Conservation (phyloP, 2,113 vertebrate genomes). For the Carassius auratus region DNA sequence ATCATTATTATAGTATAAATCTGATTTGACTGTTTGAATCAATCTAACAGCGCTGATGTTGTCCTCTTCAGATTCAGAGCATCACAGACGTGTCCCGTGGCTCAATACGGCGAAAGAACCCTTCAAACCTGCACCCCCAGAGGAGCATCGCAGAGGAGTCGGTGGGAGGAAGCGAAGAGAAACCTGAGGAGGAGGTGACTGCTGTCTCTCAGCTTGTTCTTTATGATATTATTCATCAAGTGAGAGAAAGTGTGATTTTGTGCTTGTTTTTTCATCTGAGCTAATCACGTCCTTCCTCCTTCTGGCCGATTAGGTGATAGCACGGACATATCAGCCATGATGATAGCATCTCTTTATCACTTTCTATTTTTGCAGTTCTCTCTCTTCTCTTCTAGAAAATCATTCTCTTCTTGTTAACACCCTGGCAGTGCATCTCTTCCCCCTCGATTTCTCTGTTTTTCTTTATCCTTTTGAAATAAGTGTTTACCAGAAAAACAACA, state of each 20-base stretch:
- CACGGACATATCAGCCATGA: background rate
- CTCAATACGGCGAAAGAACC: constrained; percentile 93
- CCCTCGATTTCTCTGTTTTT: constrained; percentile 37
- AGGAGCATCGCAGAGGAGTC: constrained; percentile 81
- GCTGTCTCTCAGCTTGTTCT: background rate
- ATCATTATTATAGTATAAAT: background rate
- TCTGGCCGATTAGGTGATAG: background rate
- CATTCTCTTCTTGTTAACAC: background rate
- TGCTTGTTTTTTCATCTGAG: background rate
- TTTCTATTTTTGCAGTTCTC: background rate
- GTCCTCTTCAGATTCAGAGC: constrained; percentile 86
- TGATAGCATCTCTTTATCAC: background rate
- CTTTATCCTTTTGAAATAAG: background rate
- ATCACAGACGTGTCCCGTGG: constrained; percentile 95
- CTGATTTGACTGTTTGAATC: background rate
- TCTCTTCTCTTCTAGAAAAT: background rate
- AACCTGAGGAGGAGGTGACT: constrained; percentile 89
- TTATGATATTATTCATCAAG: background rate
- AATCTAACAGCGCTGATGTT: background rate
- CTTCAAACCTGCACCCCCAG: constrained; percentile 74
- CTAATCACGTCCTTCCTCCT: constrained; percentile 13
- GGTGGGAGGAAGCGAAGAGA: constrained; percentile 80
- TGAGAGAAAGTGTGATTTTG: background rate
- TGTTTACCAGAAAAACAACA: background rate
- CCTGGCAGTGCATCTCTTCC: constrained; percentile 40